Evolutionary conservation across 2,113 vertebrate species (phyloP), one percentile per base, ranked within the genome.

Genomic region (Pardalotus punctatus): DNA sequence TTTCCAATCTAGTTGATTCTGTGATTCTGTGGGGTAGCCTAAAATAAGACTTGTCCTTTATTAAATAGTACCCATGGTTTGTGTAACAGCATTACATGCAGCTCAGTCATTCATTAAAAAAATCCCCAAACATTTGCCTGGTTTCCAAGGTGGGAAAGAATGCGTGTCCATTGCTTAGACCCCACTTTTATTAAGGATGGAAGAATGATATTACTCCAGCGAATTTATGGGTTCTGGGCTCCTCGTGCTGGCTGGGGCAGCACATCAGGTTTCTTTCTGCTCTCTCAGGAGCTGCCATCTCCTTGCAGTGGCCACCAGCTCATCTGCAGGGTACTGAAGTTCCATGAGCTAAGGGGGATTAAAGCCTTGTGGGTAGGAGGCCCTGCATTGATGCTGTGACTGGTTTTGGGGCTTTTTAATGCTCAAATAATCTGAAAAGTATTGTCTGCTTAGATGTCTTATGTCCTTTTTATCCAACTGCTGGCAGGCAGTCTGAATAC

Each of bases 291-390:
- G 53, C 76, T 92, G 42, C 42, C 5, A 1, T 43, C 40, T 74
- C 38, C 64, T 57, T 14, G 42, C 3, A 6, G 48, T 3, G 5
- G 17, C 17, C 62, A 24, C 43, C 17, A 8, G 15, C 43, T 43
- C 16, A 17, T 15, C 15, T 45, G 19, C 43, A 45, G 43, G 43
- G 19, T 20, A 20, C 9, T 45, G 43, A 45, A 20, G 19, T 36
- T 71, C 45, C 0, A 0, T 1, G 7, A 58, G 48, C 9, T 18
- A 13, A 60, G 24, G 29, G 31, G 5, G 9, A 17, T 25, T 53
- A 74, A 88, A 76, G 7, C 51, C 40, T 70, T 2, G 2, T 4
- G 14, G 33, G 28, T 12, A 11, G 65, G 56, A 74, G 31, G 54
- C 31, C 45, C 66, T 82, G n/a, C 65, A 8, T 15, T n/a, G 40